These are phyloP conservation scores for Cavia aperea DNA, from an alignment of 2,113 vertebrate genomes.

Conservation along the genomic window DNA sequence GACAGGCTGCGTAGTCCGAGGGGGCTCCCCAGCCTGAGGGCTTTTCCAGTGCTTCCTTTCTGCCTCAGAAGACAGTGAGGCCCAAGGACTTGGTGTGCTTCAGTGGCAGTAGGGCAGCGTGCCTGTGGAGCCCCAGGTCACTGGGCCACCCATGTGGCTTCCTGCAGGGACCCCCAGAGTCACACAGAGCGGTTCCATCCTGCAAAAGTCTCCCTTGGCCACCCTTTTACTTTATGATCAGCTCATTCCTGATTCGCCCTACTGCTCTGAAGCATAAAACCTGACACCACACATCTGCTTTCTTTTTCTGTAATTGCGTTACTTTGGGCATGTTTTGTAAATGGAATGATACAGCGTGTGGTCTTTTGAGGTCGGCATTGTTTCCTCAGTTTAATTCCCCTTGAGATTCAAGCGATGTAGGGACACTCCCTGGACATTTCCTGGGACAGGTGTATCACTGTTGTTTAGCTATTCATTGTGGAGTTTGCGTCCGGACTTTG, in stretches of 20 bases:
- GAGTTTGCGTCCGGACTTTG: background rate
- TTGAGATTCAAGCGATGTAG: background rate
- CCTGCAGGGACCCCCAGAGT: background rate
- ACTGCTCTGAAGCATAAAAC: background rate
- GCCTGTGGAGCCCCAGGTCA: fast-evolving
- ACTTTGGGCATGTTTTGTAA: background rate
- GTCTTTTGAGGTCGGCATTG: background rate
- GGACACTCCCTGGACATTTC: background rate
- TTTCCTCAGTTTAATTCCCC: background rate
- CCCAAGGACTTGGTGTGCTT: background rate
- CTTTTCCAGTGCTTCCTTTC: background rate
- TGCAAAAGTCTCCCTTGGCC: fast-evolving
- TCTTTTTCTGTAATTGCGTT: background rate
- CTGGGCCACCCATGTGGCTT: background rate
- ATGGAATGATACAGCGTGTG: background rate
- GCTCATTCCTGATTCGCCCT: too few relatives aligned
- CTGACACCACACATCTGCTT: background rate
- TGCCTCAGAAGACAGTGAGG: background rate
- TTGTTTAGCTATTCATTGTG: background rate
- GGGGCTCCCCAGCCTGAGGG: background rate
- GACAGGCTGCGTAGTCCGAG: fast-evolving
- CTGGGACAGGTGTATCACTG: too few relatives aligned
- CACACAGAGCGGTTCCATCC: background rate
- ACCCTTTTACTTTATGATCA: background rate
- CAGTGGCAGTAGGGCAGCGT: background rate